Evolutionary conservation across 2,113 vertebrate genomes (phyloP).

Genomic region (Osmerus mordax): DNA sequence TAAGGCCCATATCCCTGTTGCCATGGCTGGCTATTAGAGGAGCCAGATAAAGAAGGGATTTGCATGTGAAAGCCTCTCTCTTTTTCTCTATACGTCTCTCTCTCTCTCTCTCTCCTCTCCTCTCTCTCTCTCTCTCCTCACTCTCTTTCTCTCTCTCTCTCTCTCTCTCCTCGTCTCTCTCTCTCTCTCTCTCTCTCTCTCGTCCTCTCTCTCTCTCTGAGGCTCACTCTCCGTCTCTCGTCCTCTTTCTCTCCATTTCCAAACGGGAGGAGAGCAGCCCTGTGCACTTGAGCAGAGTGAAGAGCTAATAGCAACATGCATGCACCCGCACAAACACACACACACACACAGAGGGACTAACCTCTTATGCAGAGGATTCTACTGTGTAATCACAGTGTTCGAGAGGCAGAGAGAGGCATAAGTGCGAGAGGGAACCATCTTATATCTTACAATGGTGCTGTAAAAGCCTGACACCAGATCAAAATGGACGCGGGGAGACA

Average conservation of each 20-base stretch:
- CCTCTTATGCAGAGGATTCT: slow-evolving; percentile 18
- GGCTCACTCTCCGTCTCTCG: not conserved
- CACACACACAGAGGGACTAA: not conserved
- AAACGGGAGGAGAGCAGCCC: slow-evolving; percentile 10
- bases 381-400: slow-evolving; percentile 41
- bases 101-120: not conserved
- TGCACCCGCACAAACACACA: not conserved
- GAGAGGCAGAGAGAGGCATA: slow-evolving; percentile 23
- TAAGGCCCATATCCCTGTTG: slow-evolving; percentile 47
- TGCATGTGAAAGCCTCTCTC: slow-evolving; percentile 51
- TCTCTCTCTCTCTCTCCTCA: not conserved
- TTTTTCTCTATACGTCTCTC: slow-evolving; percentile 22
- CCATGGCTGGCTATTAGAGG: slow-evolving; percentile 48
- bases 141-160: slow-evolving; percentile 4
- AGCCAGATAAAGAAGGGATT: slow-evolving; percentile 55
- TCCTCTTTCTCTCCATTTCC: not conserved
- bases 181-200: not conserved
- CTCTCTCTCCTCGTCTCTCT: not conserved
- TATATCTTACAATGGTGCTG: slow-evolving; percentile 17
- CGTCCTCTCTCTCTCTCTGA: not conserved
- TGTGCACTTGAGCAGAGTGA: slow-evolving; percentile 21
- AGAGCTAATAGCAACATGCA: slow-evolving; percentile 15
- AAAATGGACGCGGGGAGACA: slow-evolving; percentile 26
- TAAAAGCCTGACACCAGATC: slow-evolving; percentile 37
- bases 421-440: slow-evolving; percentile 25